A percentile compares a stretch with the other conserved stretches of the same genome.
These are phyloP conservation scores for Eumacrocentrus americanus DNA, from an alignment of 2,888 invertebrate species.

Conservation along the genomic window DNA sequence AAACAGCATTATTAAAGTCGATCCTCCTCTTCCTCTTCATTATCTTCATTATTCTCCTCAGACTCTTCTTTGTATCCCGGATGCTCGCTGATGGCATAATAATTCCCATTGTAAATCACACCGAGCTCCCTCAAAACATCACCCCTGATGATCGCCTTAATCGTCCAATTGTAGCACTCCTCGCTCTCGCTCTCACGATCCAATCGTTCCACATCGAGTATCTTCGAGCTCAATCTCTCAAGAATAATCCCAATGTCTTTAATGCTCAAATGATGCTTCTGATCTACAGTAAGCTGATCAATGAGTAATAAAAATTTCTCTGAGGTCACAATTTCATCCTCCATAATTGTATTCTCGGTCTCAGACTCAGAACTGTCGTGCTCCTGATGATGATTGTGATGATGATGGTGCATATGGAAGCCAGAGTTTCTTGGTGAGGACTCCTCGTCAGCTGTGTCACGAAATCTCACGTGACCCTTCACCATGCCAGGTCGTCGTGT, in stretches of 20 bases:
- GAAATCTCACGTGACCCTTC: constrained; percentile 84
- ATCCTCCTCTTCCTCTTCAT: constrained; percentile 79
- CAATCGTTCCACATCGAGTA: constrained; percentile 89
- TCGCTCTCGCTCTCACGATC: constrained; percentile 92
- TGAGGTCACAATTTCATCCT: constrained; percentile 87
- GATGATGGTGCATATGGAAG: constrained; percentile 57
- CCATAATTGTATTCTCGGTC: constrained; percentile 91
- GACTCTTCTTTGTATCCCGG: constrained; percentile 91
- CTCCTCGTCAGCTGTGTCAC: constrained; percentile 75
- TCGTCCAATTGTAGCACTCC: constrained; percentile 96
- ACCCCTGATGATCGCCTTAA: constrained; percentile 92
- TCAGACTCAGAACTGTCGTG: constrained; percentile 91
- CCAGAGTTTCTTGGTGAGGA: constrained; percentile 34
- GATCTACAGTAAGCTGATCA: constrained; percentile 91
- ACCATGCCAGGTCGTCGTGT: constrained; percentile 64
- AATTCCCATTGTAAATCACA: constrained; percentile 93
- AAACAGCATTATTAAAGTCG: constrained; percentile 59
- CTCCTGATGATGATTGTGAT: constrained; percentile 63
- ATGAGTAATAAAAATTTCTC: constrained; percentile 92
- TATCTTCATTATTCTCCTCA: constrained; percentile 84
- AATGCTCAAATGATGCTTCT: constrained; percentile 89
- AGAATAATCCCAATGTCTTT: constrained; percentile 95
- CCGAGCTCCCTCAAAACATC: constrained; percentile 90
- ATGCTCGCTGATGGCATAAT: constrained; percentile 93
- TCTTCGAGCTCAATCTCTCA: constrained; percentile 90